These are phyloP conservation scores for Maccullochella peelii DNA, from an alignment of 2,113 vertebrate species.

Conservation along the genomic window DNA sequence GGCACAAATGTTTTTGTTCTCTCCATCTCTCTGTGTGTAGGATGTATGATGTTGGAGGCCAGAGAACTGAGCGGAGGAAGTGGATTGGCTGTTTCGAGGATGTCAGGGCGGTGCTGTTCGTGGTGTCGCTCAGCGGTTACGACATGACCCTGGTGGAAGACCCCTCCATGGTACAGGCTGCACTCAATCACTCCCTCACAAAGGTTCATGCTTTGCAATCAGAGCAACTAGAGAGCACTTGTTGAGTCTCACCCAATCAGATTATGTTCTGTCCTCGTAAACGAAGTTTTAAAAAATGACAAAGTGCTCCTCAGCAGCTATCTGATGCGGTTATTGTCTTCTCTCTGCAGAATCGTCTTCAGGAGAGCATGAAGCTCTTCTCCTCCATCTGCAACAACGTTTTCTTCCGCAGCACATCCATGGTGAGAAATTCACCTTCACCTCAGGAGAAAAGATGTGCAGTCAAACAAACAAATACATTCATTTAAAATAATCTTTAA, in stretches of 20 bases:
- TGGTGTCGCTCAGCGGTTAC: conserved; percentile 86
- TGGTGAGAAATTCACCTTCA: conserved; percentile 75
- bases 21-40: conserved; percentile 51
- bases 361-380: conserved; percentile 86
- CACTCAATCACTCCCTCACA: neutral
- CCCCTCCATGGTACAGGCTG: conserved; percentile 77
- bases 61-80: conserved; percentile 85
- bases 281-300: neutral
- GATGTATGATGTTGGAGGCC: conserved; percentile 86
- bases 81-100: conserved; percentile 88
- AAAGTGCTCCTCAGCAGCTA: neutral
- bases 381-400: conserved; percentile 86
- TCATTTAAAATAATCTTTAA: neutral
- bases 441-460: conserved; percentile 12
- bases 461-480: neutral
- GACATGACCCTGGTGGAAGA: conserved; percentile 87
- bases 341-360: conserved; percentile 82
- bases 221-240: neutral
- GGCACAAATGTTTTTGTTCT: neutral
- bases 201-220: neutral
- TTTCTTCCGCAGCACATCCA: conserved; percentile 85
- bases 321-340: conserved; percentile 18
- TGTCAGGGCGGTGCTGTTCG: conserved; percentile 84
- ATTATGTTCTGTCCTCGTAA: neutral
- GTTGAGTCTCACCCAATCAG: neutral